Conservation (phyloP, 2,888 invertebrate species). For the Andrena flavipes region DNA sequence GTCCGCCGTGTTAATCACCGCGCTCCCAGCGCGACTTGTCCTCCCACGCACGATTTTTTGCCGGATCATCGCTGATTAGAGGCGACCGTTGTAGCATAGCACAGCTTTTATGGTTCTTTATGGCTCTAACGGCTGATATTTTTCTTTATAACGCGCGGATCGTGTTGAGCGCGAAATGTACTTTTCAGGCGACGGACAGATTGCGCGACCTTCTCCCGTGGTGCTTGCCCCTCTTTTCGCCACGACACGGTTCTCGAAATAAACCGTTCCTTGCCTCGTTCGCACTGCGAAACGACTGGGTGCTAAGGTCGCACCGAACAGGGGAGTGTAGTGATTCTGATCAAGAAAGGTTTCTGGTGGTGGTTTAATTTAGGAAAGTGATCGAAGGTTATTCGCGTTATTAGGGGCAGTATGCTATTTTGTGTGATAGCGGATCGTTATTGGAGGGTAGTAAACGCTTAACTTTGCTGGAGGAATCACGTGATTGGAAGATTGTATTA, state of each 20-base stretch:
- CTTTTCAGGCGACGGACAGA: conserved; percentile 27
- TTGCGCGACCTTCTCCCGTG: background rate
- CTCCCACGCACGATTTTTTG: conserved; percentile 37
- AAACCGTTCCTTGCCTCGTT: too few relatives aligned
- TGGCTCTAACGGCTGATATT: conserved; percentile 17
- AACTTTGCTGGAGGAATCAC: too few relatives aligned
- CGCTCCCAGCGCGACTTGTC: conserved; percentile 6
- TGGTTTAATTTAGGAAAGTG: too few relatives aligned
- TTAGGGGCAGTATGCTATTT: too few relatives aligned
- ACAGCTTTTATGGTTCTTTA: conserved; percentile 47
- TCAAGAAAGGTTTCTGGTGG: too few relatives aligned
- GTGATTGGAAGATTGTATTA: too few relatives aligned
- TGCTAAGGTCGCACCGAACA: too few relatives aligned
- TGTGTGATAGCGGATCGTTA: too few relatives aligned
- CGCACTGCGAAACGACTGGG: too few relatives aligned
- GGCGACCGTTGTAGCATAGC: conserved; percentile 19
- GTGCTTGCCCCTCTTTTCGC: background rate
- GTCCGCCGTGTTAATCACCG: conserved; percentile 53
- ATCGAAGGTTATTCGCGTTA: too few relatives aligned
- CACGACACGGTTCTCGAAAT: background rate
- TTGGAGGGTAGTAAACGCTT: too few relatives aligned
- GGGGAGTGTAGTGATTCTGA: too few relatives aligned
- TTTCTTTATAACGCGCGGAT: conserved; percentile 37
- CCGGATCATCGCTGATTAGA: conserved; percentile 61
- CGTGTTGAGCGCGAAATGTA: conserved; percentile 32